Base-by-base conservation (phyloP, 2,113 vertebrate species). In the Desmodus rotundus region DNA sequence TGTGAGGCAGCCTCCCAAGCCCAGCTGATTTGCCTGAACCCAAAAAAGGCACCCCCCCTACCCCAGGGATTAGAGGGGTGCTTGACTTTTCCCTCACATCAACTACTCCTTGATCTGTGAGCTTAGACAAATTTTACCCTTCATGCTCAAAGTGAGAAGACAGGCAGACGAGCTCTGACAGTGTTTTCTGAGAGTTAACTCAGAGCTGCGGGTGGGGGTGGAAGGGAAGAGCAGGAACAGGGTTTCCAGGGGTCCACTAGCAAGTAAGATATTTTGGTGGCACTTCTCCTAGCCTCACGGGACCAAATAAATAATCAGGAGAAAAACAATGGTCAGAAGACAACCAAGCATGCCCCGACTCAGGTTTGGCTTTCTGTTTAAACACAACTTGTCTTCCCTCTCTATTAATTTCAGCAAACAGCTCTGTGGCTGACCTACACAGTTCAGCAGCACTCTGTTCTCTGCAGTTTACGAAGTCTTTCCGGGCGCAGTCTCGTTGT, bases 291-390 rank as follows among this genome's bases (percentile, higher is more conserved):
- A 68, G 36, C 7, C 38, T 76, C 38, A 11, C 6, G 52, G 17
- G 28, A 80, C 38, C 56, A 73, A 74, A 90, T 58, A 77, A 84
- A 90, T 74, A 73, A 87, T 22, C 33, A 92, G 43, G 63, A 93
- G 28, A 45, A 82, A 85, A 82, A n/a, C 43, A 85, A n/a, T 5
- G 50, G 17, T 95, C 72, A 65, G 54, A 87, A 94, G 33, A 74
- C 56, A 91, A 28, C 5, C 31, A 92, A 58, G 11, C 16, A 28
- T 31, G n/a, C 2, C 54, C 45, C 74, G 26, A 72, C 13, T 50
- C 36, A 26, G 1, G 1, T 33, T 16, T 56, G 33, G 28, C 86
- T 90, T 87, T 54, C 38, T 68, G 10, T 41, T 1, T 86, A 14
- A 77, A 73, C 19, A 63, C 4, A 54, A 43, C 43, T 63, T 15